A percentile compares a stretch with the other conserved stretches of the same genome.
These are phyloP conservation scores for Petromus typicus DNA, from an alignment of 2,113 vertebrate species.

Conservation along the genomic window DNA sequence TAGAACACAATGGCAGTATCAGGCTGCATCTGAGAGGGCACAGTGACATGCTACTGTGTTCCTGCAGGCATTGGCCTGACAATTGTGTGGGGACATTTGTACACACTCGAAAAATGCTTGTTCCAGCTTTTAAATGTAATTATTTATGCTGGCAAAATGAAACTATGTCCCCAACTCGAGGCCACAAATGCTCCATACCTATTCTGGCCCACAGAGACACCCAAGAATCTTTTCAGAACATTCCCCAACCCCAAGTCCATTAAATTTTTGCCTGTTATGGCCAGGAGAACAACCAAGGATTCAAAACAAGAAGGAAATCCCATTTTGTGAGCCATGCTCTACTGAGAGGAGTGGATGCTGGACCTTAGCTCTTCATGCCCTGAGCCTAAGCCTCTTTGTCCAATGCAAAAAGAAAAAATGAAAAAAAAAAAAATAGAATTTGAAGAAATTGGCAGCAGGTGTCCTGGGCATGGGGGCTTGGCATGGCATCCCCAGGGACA, in stretches of 20 bases:
- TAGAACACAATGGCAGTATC: neutral
- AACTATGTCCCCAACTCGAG: neutral
- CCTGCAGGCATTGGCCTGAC: neutral
- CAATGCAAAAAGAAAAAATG: neutral
- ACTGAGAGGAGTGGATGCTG: neutral
- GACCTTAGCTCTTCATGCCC: neutral
- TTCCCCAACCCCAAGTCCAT: neutral
- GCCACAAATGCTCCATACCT: neutral
- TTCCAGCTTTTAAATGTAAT: neutral
- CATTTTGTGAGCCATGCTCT: neutral
- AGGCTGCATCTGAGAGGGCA: neutral
- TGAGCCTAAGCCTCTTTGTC: neutral
- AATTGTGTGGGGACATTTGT: neutral
- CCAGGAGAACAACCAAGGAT: neutral
- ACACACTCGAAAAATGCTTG: neutral
- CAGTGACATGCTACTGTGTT: neutral
- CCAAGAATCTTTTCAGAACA: neutral
- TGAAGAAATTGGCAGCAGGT: neutral
- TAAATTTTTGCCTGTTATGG: fast-evolving
- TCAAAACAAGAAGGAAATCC: neutral
- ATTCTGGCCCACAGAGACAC: neutral
- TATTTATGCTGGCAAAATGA: neutral
- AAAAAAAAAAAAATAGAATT: too few relatives aligned
- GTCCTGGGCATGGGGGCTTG: neutral
- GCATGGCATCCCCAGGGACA: constrained; percentile 76